Percentiles rank a stretch among this genome's conserved stretches.
These are phyloP conservation scores for Blastobasis lacticolella DNA, from an alignment of 2,888 invertebrate species.

Conservation along the genomic window DNA sequence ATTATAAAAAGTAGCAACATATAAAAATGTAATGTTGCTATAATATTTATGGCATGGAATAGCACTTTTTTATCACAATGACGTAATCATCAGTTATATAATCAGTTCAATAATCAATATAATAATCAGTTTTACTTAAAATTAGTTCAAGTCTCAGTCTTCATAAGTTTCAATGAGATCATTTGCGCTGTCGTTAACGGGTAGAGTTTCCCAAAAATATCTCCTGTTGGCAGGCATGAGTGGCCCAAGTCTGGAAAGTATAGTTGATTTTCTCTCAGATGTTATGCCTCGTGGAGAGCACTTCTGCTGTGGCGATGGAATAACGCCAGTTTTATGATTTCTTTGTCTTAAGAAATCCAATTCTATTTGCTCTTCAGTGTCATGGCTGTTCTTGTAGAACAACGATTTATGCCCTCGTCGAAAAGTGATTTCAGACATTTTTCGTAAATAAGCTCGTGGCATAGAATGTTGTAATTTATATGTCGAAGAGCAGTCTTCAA, in stretches of 20 bases:
- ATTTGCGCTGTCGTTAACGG: neutral
- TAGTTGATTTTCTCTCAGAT: conserved; percentile 4
- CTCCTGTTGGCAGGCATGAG: conserved; percentile 5
- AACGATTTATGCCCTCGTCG: conserved; percentile 1
- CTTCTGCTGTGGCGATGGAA: neutral
- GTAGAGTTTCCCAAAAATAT: conserved; percentile 2
- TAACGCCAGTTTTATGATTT: neutral
- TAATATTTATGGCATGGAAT: neutral
- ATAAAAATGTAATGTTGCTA: neutral
- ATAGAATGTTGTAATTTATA: conserved; percentile 19
- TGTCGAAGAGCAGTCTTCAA: conserved; percentile 19
- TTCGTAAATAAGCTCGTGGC: conserved; percentile 18
- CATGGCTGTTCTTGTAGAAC: neutral
- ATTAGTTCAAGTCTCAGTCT: neutral
- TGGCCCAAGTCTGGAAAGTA: conserved; percentile 2
- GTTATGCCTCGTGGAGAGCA: conserved; percentile 4
- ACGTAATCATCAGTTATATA: neutral
- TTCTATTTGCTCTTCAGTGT: neutral
- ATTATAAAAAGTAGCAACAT: neutral
- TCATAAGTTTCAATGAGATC: conserved; percentile 1
- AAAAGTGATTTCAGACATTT: conserved; percentile 22
- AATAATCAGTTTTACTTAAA: neutral
- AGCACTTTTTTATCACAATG: neutral
- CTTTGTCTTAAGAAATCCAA: neutral
- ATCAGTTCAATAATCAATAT: neutral